phyloP scores from a whole-genome alignment of 1,140 invertebrate species.

The Popillia japonica region DNA sequence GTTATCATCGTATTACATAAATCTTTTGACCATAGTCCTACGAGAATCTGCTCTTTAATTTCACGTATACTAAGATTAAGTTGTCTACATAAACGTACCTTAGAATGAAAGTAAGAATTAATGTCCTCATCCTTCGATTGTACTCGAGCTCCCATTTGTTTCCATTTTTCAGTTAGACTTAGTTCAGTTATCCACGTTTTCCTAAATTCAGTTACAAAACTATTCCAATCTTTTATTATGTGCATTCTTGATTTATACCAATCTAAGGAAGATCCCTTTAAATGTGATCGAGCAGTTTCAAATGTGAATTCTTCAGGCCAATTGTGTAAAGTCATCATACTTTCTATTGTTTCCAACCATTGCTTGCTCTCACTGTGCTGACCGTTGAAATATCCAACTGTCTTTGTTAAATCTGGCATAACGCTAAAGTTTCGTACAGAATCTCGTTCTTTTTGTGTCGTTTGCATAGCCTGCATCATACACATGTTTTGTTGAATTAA shows the following conservation, averaged over 20 bases:
- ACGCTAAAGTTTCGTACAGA: background rate
- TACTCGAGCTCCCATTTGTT: background rate
- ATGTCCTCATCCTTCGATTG: background rate
- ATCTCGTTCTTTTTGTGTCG: background rate
- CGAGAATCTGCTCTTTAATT: conserved; percentile 15
- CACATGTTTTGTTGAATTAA: background rate
- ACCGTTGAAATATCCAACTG: background rate
- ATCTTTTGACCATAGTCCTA: conserved; percentile 21
- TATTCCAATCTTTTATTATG: background rate
- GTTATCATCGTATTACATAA: background rate
- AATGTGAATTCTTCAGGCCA: conserved; percentile 17
- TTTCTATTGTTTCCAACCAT: conserved; percentile 15
- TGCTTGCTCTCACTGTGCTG: background rate
- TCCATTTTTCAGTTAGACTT: conserved; percentile 18
- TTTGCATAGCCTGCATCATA: background rate
- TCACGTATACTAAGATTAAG: conserved; percentile 15
- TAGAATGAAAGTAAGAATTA: conserved; percentile 6
- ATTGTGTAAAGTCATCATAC: background rate
- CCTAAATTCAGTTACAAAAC: background rate
- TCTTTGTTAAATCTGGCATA: conserved; percentile 1
- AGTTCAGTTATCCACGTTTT: background rate
- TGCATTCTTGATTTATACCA: conserved; percentile 10
- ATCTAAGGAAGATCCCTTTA: background rate
- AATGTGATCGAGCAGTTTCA: conserved; percentile 21
- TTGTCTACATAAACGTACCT: background rate